Evolutionary conservation across 2,888 invertebrate species (phyloP), one percentile per base, ranked within the genome.

Genomic region (Elegia similella): DNA sequence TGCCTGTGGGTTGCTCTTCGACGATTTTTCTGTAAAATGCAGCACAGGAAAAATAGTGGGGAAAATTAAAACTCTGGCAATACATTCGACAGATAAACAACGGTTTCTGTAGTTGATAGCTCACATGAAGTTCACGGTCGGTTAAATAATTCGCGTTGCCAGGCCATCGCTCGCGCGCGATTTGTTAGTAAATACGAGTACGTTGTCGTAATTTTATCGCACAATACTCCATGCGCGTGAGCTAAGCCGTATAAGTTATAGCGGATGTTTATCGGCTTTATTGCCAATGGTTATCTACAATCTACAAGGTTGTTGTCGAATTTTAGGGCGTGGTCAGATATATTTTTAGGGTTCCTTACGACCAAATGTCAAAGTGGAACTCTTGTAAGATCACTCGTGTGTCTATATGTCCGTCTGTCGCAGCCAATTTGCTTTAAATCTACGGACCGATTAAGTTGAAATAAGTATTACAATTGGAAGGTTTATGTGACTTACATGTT

Each of bases 71-170:
- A 10, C n/a, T 34, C 34, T 38, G 38, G 12, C 2, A 2, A n/a
- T 38, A 38, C 38, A 38, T 38, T 38, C 12, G 17, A 23, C 46
- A 46, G 23, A 10, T 5, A 34, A 34, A 50, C 50, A 34, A 16
- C 13, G 7, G 50, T 17, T 12, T 12, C 50, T 34, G 48, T 48
- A 50, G 10, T 34, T 50, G 50, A n/a, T 17, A 32, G 32, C 7
- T 50, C 23, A 23, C 17, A 46, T 38, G 38, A 38, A 38, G 38
- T 10, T 23, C 46, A 16, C 50, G 50, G 17, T 50, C 17, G 15
- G 50, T 15, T 50, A 34, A 32, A 50, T 50, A 50, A 50, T 50
- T 34, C 16, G 50, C 13, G 13, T 15, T 8, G 32, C 48, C 32
- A 30, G 32, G 32, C 34, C 50, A 34, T 50, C 16, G 12, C 16